Conservation (phyloP, 2,797 vertebrate species). For the Sebastes steindachneri region DNA sequence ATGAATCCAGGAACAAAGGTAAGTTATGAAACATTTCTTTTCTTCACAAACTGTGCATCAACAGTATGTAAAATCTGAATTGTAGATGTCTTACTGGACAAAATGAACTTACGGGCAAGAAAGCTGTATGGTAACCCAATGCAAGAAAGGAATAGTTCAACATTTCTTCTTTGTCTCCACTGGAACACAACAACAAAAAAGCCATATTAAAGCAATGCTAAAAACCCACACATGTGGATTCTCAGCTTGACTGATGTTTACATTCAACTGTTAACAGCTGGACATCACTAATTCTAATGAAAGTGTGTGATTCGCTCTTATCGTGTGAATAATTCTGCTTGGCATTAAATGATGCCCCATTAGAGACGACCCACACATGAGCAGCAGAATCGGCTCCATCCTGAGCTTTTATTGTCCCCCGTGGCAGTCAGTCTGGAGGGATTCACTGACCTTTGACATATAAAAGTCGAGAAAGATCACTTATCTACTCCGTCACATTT, state of each 20-base stretch:
- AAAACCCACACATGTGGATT: not conserved
- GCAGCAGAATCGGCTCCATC: conserved; percentile 2
- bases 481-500: not conserved
- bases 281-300: conserved; percentile 12
- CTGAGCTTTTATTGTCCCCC: conserved; percentile 25
- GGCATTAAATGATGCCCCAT: conserved; percentile 69
- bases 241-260: not conserved
- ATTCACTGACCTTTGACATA: conserved; percentile 31
- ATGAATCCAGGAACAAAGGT: not conserved
- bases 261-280: not conserved
- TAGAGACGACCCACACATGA: conserved; percentile 7
- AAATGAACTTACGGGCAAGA: not conserved
- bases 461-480: conserved; percentile 22
- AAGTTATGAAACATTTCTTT: not conserved
- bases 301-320: conserved; percentile 24
- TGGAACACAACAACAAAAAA: not conserved
- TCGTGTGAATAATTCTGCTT: conserved; percentile 77
- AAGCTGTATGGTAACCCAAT: too few species aligned
- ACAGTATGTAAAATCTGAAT: rapidly evolving
- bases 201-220: not conserved
- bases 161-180: not conserved
- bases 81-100: not conserved
- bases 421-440: conserved; percentile 4
- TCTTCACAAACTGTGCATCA: not conserved
- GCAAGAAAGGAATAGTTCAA: too few species aligned